Base-by-base conservation (phyloP, 1,140 invertebrate genomes). In the Orchesella cincta region DNA sequence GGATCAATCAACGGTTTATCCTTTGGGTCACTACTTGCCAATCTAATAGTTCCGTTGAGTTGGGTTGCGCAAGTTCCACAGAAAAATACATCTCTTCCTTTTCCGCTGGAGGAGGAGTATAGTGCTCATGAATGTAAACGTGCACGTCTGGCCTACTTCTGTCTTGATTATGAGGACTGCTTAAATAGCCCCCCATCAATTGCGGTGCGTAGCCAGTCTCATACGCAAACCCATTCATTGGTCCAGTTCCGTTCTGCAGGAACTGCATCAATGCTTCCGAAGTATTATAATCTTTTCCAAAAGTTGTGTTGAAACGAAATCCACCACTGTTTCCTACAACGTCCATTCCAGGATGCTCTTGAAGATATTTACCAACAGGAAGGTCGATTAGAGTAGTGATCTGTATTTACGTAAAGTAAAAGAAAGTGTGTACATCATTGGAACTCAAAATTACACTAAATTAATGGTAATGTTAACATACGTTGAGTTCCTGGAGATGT, bases 1-100 rank as follows among this genome's bases (percentile, higher is more conserved):
- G 88, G 87, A 80, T 88, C 85, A 62, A 90, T 86, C 35, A 86
- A 78, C 0, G 89, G 89, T 79, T 85, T 83, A 51, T 86, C 83
- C 12, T 82, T 81, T 2, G 88, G 89, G 82, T 90, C 83, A 1
- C 75, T 83, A 12, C 75, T 82, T 29, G 77, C 78, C 14, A 88
- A 77, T 28, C 77, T 76, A 20, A 88, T 73, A 20, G 64, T 79
- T 52, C 87, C 87, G 2, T 2, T 8, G 20, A 8, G 18, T 73
- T 3, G 14, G 12, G 31, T 18, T 12, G 3, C 34, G 2, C 36
- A 46, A 73, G 36, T 39, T 39, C 34, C 23, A 73, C 20, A 5
- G 23, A 8, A 73, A 73, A 36, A 28, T 73, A 28, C 5, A 46
- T n/a, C 5, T 39, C 34, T 26, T 36, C 71, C 16, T 36, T n/a